Conservation (phyloP, 2,797 vertebrate species). For the Gymnodraco acuticeps region DNA sequence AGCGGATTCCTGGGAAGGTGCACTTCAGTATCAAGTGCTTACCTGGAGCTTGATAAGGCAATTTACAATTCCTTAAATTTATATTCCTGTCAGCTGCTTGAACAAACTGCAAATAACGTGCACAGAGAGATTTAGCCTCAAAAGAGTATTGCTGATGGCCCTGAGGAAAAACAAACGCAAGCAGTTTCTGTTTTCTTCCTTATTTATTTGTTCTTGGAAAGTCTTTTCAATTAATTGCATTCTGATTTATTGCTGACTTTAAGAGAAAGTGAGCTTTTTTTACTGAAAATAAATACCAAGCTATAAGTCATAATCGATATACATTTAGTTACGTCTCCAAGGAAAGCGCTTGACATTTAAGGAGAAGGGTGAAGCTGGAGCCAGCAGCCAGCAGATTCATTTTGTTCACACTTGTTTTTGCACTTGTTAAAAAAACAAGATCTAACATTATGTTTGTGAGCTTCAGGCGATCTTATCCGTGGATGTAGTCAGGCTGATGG, state of each 20-base stretch:
- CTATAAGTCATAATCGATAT: not conserved
- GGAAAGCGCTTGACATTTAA: not conserved
- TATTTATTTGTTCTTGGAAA: not conserved
- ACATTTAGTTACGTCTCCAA: not conserved
- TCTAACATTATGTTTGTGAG: not conserved
- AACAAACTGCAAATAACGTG: not conserved
- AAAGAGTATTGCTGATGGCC: not conserved
- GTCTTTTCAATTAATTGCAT: not conserved
- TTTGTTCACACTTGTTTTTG: no score
- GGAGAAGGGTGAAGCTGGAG: not conserved
- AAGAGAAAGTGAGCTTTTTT: not conserved
- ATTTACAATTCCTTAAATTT: conserved; percentile 42
- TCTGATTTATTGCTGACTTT: not conserved
- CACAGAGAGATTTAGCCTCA: not conserved
- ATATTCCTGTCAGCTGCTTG: conserved; percentile 30
- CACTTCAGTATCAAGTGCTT: conserved; percentile 58
- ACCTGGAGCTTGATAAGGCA: conserved; percentile 41
- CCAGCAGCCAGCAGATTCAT: not conserved
- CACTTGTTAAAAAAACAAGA: no score
- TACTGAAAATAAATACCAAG: not conserved
- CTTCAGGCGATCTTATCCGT: not conserved
- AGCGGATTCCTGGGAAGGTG: conserved; percentile 51
- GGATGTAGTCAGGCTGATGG: not conserved
- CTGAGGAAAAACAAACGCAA: conserved; percentile 9
- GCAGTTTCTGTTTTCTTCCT: not conserved